Evolutionary conservation across 2,113 vertebrate genomes (phyloP).

Genomic region (Mormoops blainvillei): DNA sequence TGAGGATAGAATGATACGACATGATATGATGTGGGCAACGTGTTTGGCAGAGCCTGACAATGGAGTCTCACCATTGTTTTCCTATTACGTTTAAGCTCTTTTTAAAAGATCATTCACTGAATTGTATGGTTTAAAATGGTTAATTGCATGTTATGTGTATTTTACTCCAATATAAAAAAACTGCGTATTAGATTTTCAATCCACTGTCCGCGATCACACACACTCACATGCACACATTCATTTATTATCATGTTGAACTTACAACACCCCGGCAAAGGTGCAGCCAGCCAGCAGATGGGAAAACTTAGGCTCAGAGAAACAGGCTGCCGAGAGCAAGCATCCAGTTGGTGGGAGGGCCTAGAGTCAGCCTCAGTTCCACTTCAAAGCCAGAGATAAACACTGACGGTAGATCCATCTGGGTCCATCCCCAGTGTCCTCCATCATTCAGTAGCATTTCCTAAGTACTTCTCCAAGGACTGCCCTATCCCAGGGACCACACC

Average conservation of each 20-base stretch:
- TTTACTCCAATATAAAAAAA: background rate
- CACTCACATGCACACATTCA: background rate
- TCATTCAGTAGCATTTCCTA: accelerated
- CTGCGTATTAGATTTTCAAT: background rate
- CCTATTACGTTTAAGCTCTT: background rate
- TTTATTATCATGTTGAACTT: background rate
- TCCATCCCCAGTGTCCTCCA: background rate
- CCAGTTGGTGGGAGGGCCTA: background rate
- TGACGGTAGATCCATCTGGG: too few relatives aligned
- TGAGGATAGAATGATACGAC: accelerated
- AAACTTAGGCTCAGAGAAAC: background rate
- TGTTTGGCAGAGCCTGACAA: background rate
- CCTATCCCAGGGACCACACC: too few relatives aligned
- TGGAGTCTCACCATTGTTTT: too few relatives aligned
- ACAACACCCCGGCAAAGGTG: background rate
- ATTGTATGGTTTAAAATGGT: background rate
- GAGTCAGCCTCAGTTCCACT: background rate
- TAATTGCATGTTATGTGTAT: background rate
- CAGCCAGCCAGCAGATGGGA: background rate
- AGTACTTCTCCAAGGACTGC: background rate
- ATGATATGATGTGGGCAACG: accelerated
- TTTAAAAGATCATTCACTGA: background rate
- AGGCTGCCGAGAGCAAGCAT: accelerated
- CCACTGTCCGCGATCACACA: background rate
- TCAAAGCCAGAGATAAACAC: background rate